Evolutionary conservation across 2,888 invertebrate species (phyloP), one percentile per base, ranked within the genome.

Genomic region (Apomyelois bistriatella): DNA sequence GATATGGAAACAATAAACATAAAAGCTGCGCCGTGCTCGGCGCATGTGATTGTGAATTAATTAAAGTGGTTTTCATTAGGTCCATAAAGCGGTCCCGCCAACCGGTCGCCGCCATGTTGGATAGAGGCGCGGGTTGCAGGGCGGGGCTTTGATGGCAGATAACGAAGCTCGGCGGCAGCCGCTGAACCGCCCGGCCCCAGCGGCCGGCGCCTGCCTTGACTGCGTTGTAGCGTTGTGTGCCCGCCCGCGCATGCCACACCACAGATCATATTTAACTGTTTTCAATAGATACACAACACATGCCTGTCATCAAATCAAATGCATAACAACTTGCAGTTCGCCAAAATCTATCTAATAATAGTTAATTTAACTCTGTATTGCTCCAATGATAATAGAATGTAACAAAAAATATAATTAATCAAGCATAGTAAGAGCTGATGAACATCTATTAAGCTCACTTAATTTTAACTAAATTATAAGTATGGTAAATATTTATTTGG

Each of bases 31-130:
- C 66, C 72, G 70, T 76, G 78, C 73, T 71, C 72, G 72, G 72
- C 78, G 77, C 77, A 76, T 81, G 85, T 84, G 88, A 88, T 88
- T 85, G 87, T 82, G 89, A 85, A 89, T 88, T 89, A 88, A 90
- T 90, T 88, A 88, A 81, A 86, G 85, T 87, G 86, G 79, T 79
- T 87, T 88, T 88, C 85, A 85, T 88, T 85, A 85, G 80, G 79
- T 77, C 71, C 73, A 82, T 85, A 85, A 83, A 85, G 74, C 61
- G 60, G 43, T 35, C 61, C 67, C 68, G 72, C 72, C 70, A 70
- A 70, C 59, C 69, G 68, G 68, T 54, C 58, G 58, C 53, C 55
- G 59, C 59, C 59, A 59, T 59, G 53, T 54, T 57, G 55, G 47
- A 28, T 42, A 43, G 53, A 42, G 37, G 38, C 46, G 49, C 49